These are phyloP conservation scores for Sebastes minor DNA, from an alignment of 2,797 vertebrate genomes.

Conservation along the genomic window DNA sequence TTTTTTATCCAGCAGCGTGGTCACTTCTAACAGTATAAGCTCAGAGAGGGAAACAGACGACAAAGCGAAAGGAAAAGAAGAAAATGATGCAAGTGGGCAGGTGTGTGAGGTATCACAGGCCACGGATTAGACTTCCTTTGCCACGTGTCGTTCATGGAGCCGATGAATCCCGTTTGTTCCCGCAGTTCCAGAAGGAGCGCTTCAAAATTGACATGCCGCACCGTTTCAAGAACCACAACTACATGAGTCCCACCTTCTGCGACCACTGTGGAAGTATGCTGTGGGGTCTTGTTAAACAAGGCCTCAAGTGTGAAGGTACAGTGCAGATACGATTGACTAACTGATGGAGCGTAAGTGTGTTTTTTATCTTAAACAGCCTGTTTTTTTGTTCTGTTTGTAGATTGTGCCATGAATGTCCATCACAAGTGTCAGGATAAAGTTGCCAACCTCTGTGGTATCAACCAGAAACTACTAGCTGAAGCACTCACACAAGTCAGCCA, in stretches of 20 bases:
- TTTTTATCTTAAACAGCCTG: not conserved
- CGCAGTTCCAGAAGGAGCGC: slow-evolving; percentile 97
- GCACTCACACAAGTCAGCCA: slow-evolving; percentile 95
- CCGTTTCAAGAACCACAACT: slow-evolving; percentile 94
- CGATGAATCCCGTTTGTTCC: slow-evolving; percentile 17
- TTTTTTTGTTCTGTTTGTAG: slow-evolving; percentile 69
- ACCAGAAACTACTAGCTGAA: slow-evolving; percentile 98
- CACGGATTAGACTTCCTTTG: not conserved
- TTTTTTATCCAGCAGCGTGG: not conserved
- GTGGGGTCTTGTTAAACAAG: slow-evolving; percentile 97
- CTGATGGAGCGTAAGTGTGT: not conserved
- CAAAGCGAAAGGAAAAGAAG: not conserved
- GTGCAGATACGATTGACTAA: not conserved
- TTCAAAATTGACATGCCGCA: slow-evolving; percentile 99
- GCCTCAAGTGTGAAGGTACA: slow-evolving; percentile 96
- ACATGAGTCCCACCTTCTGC: slow-evolving; percentile 99
- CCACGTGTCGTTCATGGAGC: not conserved
- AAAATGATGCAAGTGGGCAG: slow-evolving; percentile 35
- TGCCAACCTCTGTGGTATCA: slow-evolving; percentile 98
- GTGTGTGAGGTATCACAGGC: not conserved
- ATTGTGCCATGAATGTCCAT: slow-evolving; percentile 97
- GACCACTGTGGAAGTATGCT: slow-evolving; percentile 98
- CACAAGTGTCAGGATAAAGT: slow-evolving; percentile 98
- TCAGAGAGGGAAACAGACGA: slow-evolving; percentile 1
- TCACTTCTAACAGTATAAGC: not conserved